phyloP scores from a whole-genome alignment of 2,888 invertebrate species.

The Habrosyne pyritoides region DNA sequence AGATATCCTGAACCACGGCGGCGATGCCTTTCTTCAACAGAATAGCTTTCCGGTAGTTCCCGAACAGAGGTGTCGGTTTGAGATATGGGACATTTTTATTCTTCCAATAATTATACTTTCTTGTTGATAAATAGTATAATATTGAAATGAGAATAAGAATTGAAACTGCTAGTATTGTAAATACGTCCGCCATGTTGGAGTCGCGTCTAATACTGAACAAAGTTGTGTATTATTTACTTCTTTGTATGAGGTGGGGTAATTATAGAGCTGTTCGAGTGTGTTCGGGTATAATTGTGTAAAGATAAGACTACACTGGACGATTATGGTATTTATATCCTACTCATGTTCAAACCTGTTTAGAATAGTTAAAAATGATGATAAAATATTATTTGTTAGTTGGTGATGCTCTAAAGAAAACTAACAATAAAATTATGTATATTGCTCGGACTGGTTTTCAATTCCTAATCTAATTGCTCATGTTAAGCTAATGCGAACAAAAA shows the following conservation, averaged over 20 bases:
- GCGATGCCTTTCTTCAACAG: constrained; percentile 27
- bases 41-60: constrained; percentile 41
- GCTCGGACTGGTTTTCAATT: too few species aligned
- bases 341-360: too few species aligned
- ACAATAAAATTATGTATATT: too few species aligned
- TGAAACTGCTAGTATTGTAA: neutral
- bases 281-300: neutral
- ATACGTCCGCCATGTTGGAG: neutral
- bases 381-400: too few species aligned
- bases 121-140: constrained; percentile 24
- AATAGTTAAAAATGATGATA: too few species aligned
- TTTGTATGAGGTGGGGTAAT: neutral
- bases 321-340: neutral
- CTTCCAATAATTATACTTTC: constrained; percentile 43
- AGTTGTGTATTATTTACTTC: neutral
- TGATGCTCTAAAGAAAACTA: too few species aligned
- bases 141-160: neutral
- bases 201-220: neutral
- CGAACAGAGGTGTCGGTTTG: constrained; percentile 36
- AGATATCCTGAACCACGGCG: constrained; percentile 32
- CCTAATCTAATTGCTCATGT: too few species aligned
- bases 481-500: too few species aligned
- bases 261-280: neutral
- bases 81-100: constrained; percentile 33
- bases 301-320: neutral